Conservation (phyloP, 2,113 vertebrate genomes). For the Bufo bufo region DNA sequence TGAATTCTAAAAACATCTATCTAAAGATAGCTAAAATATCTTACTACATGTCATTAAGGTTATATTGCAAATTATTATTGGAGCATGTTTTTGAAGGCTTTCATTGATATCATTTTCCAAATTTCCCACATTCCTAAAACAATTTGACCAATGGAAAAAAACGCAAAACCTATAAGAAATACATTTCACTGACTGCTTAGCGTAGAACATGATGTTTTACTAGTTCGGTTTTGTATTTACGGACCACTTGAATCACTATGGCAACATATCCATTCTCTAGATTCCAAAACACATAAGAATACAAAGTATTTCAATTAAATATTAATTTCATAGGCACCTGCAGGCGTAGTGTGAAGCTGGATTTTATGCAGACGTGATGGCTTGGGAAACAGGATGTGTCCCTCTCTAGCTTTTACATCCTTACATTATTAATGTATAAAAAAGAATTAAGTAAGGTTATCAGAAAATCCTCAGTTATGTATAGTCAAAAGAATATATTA, state of each 20-base stretch:
- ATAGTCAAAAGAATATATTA: constrained; percentile 4
- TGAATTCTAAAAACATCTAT: too few relatives aligned
- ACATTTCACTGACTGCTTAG: neutral
- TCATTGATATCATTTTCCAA: neutral
- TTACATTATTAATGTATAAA: constrained; percentile 8
- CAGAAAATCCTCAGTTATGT: constrained; percentile 12
- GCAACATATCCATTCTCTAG: constrained; percentile 38
- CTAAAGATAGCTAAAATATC: neutral
- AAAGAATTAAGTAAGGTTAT: neutral
- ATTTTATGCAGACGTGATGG: constrained; percentile 29
- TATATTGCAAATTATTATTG: neutral
- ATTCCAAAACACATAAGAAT: constrained; percentile 30
- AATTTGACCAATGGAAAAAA: neutral
- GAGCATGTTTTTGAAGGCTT: neutral
- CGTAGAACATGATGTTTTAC: neutral
- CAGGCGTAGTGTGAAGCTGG: neutral
- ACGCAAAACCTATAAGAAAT: neutral
- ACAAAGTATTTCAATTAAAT: constrained; percentile 41
- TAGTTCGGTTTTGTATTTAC: constrained; percentile 22
- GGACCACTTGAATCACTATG: constrained; percentile 27
- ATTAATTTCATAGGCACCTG: constrained; percentile 42
- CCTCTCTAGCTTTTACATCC: neutral
- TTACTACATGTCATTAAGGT: neutral
- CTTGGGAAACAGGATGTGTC: constrained; percentile 28
- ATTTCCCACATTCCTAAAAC: neutral